Percentiles rank a stretch among this genome's conserved stretches.
Evolutionary conservation across 1,140 invertebrate species (phyloP).

Genomic region (Alviniconcha marisindica): DNA sequence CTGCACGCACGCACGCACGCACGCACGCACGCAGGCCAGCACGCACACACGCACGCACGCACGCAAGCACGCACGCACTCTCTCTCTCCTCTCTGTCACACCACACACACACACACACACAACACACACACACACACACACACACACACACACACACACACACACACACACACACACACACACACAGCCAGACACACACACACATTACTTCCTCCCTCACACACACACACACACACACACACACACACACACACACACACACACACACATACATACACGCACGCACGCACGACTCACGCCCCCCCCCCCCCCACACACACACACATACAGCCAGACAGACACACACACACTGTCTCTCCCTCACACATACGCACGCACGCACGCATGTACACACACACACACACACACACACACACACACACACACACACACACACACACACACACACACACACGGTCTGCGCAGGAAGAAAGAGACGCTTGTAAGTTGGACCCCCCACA

Average conservation of each 20-base stretch:
- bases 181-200: neutral
- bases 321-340: slow-evolving; percentile 26
- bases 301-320: neutral
- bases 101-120: neutral
- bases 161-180: slow-evolving; percentile 7
- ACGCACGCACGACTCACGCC: neutral
- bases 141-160: neutral
- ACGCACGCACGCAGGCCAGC: neutral
- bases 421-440: neutral
- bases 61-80: neutral
- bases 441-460: too few species aligned
- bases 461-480: too few species aligned
- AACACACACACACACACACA: neutral
- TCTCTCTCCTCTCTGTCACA: neutral
- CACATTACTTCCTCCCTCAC: neutral
- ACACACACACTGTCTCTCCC: slow-evolving; percentile 21
- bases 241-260: neutral
- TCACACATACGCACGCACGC: slow-evolving; percentile 2
- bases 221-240: neutral
- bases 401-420: slow-evolving; percentile 14
- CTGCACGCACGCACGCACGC: neutral
- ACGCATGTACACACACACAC: neutral
- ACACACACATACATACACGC: neutral
- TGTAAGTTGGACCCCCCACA: too few species aligned
- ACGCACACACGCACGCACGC: neutral